Base-by-base conservation (phyloP, 1,140 invertebrate species). In the Trissolcus basalis region DNA sequence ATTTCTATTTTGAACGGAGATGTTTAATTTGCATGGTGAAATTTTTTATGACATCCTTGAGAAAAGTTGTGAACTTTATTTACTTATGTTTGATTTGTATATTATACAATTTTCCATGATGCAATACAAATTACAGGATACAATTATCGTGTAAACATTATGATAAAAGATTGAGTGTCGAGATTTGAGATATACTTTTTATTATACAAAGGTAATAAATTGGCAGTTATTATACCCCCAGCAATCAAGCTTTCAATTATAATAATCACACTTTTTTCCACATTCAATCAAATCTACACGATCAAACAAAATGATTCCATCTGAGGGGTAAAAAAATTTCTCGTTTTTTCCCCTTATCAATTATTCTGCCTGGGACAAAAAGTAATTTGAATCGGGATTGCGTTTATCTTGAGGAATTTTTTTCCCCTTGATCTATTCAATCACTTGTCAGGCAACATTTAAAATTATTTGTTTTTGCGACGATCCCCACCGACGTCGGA, bases 81-180 rank as follows among this genome's bases (percentile, higher is more conserved):
- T 27, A 27, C 19, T 27, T 27, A 14, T 41, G 11, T 14, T 6
- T 32, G 4, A 56, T 56, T 33, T 56, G 41, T 58, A 45, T 45
- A 3, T 15, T 47, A 12, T 54, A 14, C 32, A 58, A 27, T 27
- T 27, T 27, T 27, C 19, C 19, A 6, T 27, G 19, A 27, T 27
- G 14, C 44, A 43, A 27, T 58, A 27, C 14, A 49, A 59, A 59
- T 49, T 39, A 41, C 56, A 59, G 56, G 56, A 59, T 59, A 45
- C 45, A 59, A 59, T 49, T 59, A 59, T 49, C 27, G 32, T 12
- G 11, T 12, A 58, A 58, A 58, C 13, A 58, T 36, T 58, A 27
- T 27, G 19, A 27, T 27, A 27, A 27, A 27, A 27, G 19, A 27
- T 3, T 27, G 44, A 15, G 11, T 27, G 13, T 41, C 16, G 10